These are phyloP conservation scores for Bufo gargarizans DNA, from an alignment of 2,113 vertebrate genomes.

Conservation along the genomic window DNA sequence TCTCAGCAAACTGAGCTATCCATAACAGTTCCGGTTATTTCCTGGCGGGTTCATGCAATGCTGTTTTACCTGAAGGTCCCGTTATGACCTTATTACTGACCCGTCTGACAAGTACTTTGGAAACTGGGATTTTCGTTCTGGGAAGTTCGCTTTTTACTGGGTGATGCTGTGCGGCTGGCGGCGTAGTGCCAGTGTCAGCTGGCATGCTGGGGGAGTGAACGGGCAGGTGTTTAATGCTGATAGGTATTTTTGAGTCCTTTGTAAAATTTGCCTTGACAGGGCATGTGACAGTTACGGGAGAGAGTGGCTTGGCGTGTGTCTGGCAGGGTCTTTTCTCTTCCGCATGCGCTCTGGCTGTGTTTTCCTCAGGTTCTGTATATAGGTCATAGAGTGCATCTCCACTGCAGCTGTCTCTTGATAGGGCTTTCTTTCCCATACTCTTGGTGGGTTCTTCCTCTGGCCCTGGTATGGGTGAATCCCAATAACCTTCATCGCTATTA, in stretches of 20 bases:
- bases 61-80: constrained; percentile 71
- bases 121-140: constrained; percentile 95
- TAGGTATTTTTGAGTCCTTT: constrained; percentile 93
- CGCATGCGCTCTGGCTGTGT: constrained; percentile 64
- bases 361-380: constrained; percentile 78
- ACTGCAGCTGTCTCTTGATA: constrained; percentile 77
- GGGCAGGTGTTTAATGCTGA: constrained; percentile 85
- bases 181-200: constrained; percentile 70
- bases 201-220: constrained; percentile 83
- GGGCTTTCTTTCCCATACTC: constrained; percentile 72
- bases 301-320: constrained; percentile 78
- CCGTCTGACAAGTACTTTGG: constrained; percentile 90
- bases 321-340: constrained; percentile 73
- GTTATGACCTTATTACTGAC: constrained; percentile 80
- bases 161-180: constrained; percentile 75
- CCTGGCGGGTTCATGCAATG: constrained; percentile 77
- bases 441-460: constrained; percentile 74
- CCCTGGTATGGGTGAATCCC: constrained; percentile 91
- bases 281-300: constrained; percentile 72
- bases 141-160: constrained; percentile 81
- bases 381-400: constrained; percentile 84
- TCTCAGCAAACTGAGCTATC: constrained; percentile 20
- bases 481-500: constrained; percentile 90
- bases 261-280: constrained; percentile 75
- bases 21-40: constrained; percentile 73